Percentiles rank a stretch among this genome's conserved stretches.
Conservation (phyloP, 2,888 invertebrate species). For the Acrobasis suavella region DNA sequence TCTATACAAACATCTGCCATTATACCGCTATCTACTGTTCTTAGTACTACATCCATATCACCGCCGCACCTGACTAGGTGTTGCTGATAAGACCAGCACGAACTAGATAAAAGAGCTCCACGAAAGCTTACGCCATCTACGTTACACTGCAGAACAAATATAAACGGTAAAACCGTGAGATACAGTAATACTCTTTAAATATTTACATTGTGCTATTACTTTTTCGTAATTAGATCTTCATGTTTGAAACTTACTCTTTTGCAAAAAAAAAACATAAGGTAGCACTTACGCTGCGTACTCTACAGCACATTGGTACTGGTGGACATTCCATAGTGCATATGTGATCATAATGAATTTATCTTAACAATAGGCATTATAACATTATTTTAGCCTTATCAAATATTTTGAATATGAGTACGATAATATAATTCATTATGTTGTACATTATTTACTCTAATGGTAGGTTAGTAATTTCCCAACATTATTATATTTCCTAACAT, state of each 20-base stretch:
- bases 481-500: too few relatives aligned
- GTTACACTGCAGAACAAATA: constrained; percentile 15
- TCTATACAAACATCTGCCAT: not conserved
- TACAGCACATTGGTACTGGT: not conserved
- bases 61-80: constrained; percentile 43
- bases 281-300: not conserved
- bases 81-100: constrained; percentile 39
- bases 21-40: not conserved
- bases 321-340: too few relatives aligned
- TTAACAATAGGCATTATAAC: too few relatives aligned
- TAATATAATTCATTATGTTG: too few relatives aligned
- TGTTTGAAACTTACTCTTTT: not conserved
- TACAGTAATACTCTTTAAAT: constrained; percentile 1
- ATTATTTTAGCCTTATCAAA: too few relatives aligned
- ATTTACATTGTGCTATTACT: not conserved
- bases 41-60: constrained; percentile 14
- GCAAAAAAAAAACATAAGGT: not conserved
- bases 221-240: not conserved
- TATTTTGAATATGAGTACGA: too few relatives aligned
- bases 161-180: constrained; percentile 6
- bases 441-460: too few relatives aligned
- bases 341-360: too few relatives aligned
- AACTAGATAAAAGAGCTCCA: constrained; percentile 36
- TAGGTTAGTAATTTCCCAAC: too few relatives aligned
- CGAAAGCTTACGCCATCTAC: constrained; percentile 32